These are phyloP conservation scores for Sarcophaga peregrina DNA, from an alignment of 1,140 invertebrate genomes.

Conservation along the genomic window DNA sequence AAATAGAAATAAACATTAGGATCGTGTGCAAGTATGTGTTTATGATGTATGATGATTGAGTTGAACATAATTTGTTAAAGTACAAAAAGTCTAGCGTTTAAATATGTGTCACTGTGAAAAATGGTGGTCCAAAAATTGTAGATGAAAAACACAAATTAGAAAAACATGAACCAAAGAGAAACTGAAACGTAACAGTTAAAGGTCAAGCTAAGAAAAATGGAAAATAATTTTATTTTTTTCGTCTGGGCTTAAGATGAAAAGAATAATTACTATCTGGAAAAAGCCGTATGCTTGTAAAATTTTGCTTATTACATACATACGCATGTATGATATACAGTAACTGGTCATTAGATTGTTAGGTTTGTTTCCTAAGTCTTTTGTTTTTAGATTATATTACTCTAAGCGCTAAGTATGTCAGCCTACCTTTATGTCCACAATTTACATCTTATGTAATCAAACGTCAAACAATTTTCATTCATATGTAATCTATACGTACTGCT, in stretches of 20 bases:
- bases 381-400: slow-evolving; percentile 8
- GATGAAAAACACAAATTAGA: no score
- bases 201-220: slow-evolving; percentile 21
- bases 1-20: neutral
- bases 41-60: slow-evolving; percentile 2
- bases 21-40: neutral
- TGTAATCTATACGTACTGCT: slow-evolving; percentile 1
- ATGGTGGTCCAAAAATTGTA: neutral
- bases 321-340: neutral
- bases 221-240: neutral
- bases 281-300: neutral
- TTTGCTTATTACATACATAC: neutral
- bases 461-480: slow-evolving; percentile 1
- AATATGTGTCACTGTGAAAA: slow-evolving; percentile 6
- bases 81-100: slow-evolving; percentile 2
- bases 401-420: neutral
- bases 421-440: neutral
- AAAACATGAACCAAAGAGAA: neutral
- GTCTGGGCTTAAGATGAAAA: neutral
- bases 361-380: slow-evolving; percentile 22
- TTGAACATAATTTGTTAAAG: slow-evolving; percentile 19
- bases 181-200: slow-evolving; percentile 9
- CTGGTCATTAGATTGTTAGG: slow-evolving; percentile 18
- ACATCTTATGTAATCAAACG: slow-evolving; percentile 18
- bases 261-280: neutral